Conservation (phyloP, 1,140 invertebrate species). For the Hypsibius dujardini region DNA sequence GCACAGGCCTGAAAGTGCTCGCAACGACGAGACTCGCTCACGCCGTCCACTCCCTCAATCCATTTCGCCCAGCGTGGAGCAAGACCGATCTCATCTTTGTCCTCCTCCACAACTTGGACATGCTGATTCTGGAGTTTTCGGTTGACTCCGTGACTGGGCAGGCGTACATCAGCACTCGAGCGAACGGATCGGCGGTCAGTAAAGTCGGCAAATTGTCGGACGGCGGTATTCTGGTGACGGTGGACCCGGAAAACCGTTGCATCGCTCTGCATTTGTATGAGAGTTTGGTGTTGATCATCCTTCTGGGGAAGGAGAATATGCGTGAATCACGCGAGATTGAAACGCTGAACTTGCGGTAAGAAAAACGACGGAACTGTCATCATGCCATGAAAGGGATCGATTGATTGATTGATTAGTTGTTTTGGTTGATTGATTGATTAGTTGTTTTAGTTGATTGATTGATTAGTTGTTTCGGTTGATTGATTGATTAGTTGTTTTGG, state of each 20-base stretch:
- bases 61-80: not conserved
- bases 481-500: too few relatives aligned
- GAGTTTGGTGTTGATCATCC: not conserved
- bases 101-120: not conserved
- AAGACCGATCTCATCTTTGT: not conserved
- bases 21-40: not conserved
- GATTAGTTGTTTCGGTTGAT: too few relatives aligned
- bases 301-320: not conserved
- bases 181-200: not conserved
- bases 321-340: not conserved
- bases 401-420: too few relatives aligned
- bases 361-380: too few relatives aligned
- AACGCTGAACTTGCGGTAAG: not conserved
- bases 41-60: not conserved
- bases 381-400: too few relatives aligned
- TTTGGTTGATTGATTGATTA: too few relatives aligned
- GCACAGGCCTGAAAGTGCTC: conserved; percentile 4
- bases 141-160: too few relatives aligned
- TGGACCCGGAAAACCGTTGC: not conserved
- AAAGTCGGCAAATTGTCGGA: not conserved
- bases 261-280: conserved; percentile 1
- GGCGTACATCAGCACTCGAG: not conserved
- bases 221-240: not conserved
- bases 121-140: not conserved
- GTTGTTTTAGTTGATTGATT: too few relatives aligned